These are phyloP conservation scores for Eidolon helvum DNA, from an alignment of 2,113 vertebrate genomes.

Conservation along the genomic window DNA sequence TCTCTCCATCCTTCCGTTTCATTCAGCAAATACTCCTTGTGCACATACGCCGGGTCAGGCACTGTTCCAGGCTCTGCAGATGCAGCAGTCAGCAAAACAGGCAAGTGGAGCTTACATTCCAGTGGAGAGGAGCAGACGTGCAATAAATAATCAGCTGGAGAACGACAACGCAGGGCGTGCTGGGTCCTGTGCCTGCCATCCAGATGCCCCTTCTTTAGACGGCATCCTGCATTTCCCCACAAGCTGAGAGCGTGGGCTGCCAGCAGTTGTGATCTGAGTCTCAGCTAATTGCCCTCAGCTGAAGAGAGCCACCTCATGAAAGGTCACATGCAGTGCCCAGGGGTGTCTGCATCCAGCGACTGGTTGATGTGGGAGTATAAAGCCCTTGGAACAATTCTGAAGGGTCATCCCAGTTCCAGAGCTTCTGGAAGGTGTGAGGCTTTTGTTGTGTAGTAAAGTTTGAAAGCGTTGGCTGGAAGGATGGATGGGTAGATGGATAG, in stretches of 20 bases:
- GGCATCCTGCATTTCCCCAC: too few relatives aligned
- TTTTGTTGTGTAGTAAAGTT: neutral
- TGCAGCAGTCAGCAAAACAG: neutral
- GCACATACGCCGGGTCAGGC: neutral
- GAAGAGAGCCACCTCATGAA: neutral
- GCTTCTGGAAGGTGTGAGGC: neutral
- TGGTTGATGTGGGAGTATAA: neutral
- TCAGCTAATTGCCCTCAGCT: neutral
- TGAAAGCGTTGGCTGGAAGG: neutral
- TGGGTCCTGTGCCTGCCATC: too few relatives aligned
- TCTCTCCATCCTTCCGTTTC: neutral
- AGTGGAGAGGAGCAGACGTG: too few relatives aligned
- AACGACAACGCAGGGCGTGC: neutral
- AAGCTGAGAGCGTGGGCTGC: fast-evolving
- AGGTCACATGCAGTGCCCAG: neutral
- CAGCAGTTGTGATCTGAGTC: fast-evolving
- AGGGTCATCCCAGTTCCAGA: neutral
- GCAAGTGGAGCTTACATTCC: too few relatives aligned
- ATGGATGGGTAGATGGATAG: neutral
- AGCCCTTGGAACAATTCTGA: neutral
- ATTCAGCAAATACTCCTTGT: neutral
- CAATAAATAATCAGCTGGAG: neutral
- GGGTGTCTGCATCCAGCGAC: neutral
- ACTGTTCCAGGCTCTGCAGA: neutral
- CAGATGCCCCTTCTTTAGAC: neutral